Base-by-base conservation (phyloP, 1,140 invertebrate species). In the Latrodectus geometricus region DNA sequence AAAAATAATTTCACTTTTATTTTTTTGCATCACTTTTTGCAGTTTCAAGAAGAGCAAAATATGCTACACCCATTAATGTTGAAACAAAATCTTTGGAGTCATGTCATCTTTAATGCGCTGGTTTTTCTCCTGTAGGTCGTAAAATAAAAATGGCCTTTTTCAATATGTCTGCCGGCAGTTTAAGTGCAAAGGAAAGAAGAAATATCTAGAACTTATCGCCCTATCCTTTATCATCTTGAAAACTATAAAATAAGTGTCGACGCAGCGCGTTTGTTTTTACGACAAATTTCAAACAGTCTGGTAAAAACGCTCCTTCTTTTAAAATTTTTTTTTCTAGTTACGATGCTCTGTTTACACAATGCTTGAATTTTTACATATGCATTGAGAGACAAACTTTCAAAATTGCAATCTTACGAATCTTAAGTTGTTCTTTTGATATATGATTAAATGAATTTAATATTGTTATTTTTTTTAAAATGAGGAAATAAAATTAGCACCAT, bases 231-330 rank as follows among this genome's bases (percentile, higher is more conserved):
- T 73, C 70, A 48, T n/a, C 23, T 17, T 50, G 23, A 15, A 35
- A 23, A 54, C 73, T 14, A 75, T 75, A 75, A 75, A 75, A 75
- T 75, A 75, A 75, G 70, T 56, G 73, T 75, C 50, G 73, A 75
- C 52, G 14, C 73, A 75, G 73, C 73, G 11, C 9, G n/a, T n/a
- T 20, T 14, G 12, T n/a, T 69, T 75, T 75, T 75, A 75, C 50
- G 73, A 75, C 35, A 49, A 23, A 35, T 35, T 35, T 35, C 35
- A 35, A 35, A 35, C 35, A 35, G 35, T 35, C 35, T 35, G 35
- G 35, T 35, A 35, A 35, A 35, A 35, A 5, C 35, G 35, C 35
- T 35, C 35, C 35, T n/a, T n/a, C 35, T 35, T 35, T 35, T 35
- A 3, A 35, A 35, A 35, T 35, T 35, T 35, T 35, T 35, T 35